Conservation (phyloP, 1,140 invertebrate genomes). For the Papilio machaon region DNA sequence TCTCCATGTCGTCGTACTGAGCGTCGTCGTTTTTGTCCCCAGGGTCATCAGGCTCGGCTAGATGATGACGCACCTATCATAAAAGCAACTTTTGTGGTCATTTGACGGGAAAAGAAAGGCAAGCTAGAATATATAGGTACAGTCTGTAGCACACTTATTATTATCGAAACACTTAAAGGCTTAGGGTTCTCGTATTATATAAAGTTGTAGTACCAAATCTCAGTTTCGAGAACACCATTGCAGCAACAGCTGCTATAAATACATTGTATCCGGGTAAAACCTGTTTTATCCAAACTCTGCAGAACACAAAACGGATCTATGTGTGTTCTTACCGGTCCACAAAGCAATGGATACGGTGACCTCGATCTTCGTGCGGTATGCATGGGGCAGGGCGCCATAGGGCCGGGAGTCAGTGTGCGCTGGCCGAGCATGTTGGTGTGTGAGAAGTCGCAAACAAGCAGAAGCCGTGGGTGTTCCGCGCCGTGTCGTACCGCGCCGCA, state of each 20-base stretch:
- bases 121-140: no score
- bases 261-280: background rate
- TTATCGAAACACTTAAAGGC: no score
- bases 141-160: no score
- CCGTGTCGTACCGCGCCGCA: slow-evolving; percentile 69
- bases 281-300: no score
- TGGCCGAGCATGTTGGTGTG: slow-evolving; percentile 77
- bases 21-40: slow-evolving; percentile 12
- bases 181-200: background rate
- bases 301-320: no score
- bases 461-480: slow-evolving; percentile 47
- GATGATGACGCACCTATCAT: slow-evolving; percentile 30
- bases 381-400: slow-evolving; percentile 55
- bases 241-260: no score
- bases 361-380: slow-evolving; percentile 52
- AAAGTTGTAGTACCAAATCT: background rate
- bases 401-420: slow-evolving; percentile 58
- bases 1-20: slow-evolving; percentile 29
- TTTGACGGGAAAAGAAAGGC: no score
- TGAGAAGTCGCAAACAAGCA: slow-evolving; percentile 75
- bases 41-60: slow-evolving; percentile 22
- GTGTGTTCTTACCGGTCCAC: slow-evolving; percentile 54
- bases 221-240: background rate
- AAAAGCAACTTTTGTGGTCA: background rate
- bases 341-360: slow-evolving; percentile 62